A percentile compares a stretch with the other conserved stretches of the same genome.
These are phyloP conservation scores for Diachasma alloeum DNA, from an alignment of 1,140 invertebrate species.

Conservation along the genomic window DNA sequence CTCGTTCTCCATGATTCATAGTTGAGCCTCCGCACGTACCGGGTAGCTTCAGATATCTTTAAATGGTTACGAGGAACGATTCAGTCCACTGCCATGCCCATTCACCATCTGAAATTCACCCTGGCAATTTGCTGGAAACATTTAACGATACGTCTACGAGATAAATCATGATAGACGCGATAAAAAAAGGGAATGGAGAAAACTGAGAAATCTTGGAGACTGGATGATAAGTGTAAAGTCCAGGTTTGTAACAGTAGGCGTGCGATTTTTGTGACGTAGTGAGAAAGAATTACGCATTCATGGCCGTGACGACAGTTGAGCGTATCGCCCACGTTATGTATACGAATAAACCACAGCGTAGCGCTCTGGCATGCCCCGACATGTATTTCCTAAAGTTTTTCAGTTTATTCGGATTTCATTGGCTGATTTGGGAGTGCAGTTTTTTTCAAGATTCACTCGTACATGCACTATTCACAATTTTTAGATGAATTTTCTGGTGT, in stretches of 20 bases:
- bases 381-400: not conserved
- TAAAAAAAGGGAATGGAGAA: not conserved
- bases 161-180: not conserved
- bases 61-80: slow-evolving; percentile 18
- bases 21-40: slow-evolving; percentile 17
- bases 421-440: not conserved
- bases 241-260: not conserved
- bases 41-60: slow-evolving; percentile 10
- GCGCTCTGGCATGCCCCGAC: not conserved
- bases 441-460: not conserved
- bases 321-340: slow-evolving; percentile 28
- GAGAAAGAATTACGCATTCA: slow-evolving; percentile 24
- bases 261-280: slow-evolving; percentile 17
- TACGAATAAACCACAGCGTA: slow-evolving; percentile 29
- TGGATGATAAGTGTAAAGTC: slow-evolving; percentile 11
- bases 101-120: not conserved
- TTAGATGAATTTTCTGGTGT: too few species aligned
- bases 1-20: not conserved
- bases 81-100: not conserved
- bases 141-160: not conserved
- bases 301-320: slow-evolving; percentile 30
- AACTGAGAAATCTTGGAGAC: not conserved
- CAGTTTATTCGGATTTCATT: not conserved
- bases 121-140: not conserved
- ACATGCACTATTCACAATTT: too few species aligned